Evolutionary conservation across 1,140 invertebrate species (phyloP).

Genomic region (Drosophila seguyi): DNA sequence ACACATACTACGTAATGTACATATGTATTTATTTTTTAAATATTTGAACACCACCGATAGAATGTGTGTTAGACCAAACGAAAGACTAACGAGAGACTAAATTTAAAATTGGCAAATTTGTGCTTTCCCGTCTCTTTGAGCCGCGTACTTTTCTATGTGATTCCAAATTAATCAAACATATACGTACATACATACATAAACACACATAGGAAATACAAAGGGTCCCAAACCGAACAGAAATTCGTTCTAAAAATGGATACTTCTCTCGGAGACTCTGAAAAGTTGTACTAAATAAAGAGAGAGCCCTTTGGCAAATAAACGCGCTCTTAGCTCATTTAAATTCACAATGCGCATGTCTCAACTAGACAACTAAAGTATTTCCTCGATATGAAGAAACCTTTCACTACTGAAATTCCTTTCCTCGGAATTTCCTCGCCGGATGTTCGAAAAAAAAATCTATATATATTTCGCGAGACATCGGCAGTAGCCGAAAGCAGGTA

Average conservation of each 20-base stretch:
- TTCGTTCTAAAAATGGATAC: slow-evolving; percentile 67
- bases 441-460: too few relatives aligned
- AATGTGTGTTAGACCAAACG: slow-evolving; percentile 51
- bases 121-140: slow-evolving; percentile 25
- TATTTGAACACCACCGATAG: slow-evolving; percentile 1
- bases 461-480: too few relatives aligned
- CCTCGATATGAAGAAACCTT: slow-evolving; percentile 18
- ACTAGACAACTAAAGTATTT: slow-evolving; percentile 13
- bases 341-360: slow-evolving; percentile 64
- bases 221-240: slow-evolving; percentile 27
- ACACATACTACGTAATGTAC: slow-evolving; percentile 7
- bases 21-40: slow-evolving; percentile 10
- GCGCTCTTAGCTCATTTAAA: slow-evolving; percentile 44
- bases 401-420: too few relatives aligned
- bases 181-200: background rate
- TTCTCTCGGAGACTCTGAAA: slow-evolving; percentile 14
- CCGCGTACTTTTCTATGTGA: slow-evolving; percentile 7
- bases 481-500: too few relatives aligned
- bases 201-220: background rate
- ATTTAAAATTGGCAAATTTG: slow-evolving; percentile 49
- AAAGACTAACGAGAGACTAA: slow-evolving; percentile 64
- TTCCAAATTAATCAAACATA: slow-evolving; percentile 26
- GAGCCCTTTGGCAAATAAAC: background rate
- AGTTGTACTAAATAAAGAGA: slow-evolving; percentile 22
- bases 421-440: too few relatives aligned